phyloP scores from a whole-genome alignment of 2,888 invertebrate genomes.

The Smittia sp. region DNA sequence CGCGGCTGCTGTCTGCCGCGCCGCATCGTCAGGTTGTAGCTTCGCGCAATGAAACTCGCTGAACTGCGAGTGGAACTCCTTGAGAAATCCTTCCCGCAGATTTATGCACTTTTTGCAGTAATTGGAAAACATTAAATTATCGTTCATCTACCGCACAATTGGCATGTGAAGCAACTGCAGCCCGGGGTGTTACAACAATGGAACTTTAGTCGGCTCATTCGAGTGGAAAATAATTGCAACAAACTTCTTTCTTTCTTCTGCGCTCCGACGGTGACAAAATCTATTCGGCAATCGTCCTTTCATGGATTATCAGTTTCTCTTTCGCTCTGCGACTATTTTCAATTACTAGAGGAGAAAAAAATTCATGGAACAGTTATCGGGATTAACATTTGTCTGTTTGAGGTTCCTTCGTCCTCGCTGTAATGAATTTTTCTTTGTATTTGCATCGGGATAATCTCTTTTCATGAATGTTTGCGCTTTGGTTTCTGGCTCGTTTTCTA shows the following conservation, averaged over 20 bases:
- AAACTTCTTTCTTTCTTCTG: not conserved
- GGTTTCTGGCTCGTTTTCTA: not conserved
- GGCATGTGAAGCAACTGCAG: not conserved
- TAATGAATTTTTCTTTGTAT: slow-evolving; percentile 37
- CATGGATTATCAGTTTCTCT: slow-evolving; percentile 34
- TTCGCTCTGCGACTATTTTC: slow-evolving; percentile 20
- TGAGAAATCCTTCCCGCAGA: not conserved
- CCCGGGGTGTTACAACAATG: slow-evolving; percentile 25
- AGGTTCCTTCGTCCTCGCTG: slow-evolving; percentile 2
- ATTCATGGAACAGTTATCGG: slow-evolving; percentile 21
- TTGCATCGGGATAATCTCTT: slow-evolving; percentile 32
- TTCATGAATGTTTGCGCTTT: not conserved
- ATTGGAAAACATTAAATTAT: slow-evolving; percentile 16
- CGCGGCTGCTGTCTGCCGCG: not conserved
- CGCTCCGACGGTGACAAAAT: slow-evolving; percentile 38
- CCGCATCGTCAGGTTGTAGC: not conserved
- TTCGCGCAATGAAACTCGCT: not conserved
- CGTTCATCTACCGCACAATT: slow-evolving; percentile 17
- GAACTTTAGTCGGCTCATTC: not conserved
- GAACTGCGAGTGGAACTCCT: slow-evolving; percentile 12
- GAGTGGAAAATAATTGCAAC: slow-evolving; percentile 39
- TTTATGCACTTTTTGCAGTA: not conserved
- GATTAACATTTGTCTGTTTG: slow-evolving; percentile 25
- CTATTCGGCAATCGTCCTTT: slow-evolving; percentile 41
- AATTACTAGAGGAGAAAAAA: slow-evolving; percentile 26